phyloP scores from a whole-genome alignment of 2,797 vertebrate genomes.

The Pseudomugil gertrudae region DNA sequence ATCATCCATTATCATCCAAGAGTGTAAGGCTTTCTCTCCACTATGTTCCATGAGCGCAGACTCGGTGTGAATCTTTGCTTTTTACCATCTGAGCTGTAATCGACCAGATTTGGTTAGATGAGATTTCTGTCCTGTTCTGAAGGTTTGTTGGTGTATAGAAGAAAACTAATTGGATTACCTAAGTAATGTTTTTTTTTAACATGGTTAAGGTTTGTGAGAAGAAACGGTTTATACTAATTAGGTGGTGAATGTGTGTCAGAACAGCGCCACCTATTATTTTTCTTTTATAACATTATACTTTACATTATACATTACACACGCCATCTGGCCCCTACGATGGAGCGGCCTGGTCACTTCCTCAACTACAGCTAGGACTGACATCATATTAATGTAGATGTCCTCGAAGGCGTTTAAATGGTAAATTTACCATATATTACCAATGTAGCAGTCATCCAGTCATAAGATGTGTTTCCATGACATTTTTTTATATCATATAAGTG shows the following conservation, averaged over 20 bases:
- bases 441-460: too few species aligned
- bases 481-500: too few species aligned
- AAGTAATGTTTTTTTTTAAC: not conserved
- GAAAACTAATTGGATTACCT: not conserved
- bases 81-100: conserved; percentile 22
- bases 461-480: too few species aligned
- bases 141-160: not conserved
- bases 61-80: conserved; percentile 25
- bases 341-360: not conserved
- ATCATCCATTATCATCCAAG: conserved; percentile 49
- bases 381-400: too few species aligned
- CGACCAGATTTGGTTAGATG: conserved; percentile 34
- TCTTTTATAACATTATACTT: too few species aligned
- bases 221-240: not conserved
- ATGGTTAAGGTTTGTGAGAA: not conserved
- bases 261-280: not conserved
- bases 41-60: conserved; percentile 26
- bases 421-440: too few species aligned
- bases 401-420: too few species aligned
- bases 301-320: too few species aligned
- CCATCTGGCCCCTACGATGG: not conserved
- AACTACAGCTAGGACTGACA: too few species aligned
- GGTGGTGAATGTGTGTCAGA: not conserved
- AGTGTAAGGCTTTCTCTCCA: conserved; percentile 30
- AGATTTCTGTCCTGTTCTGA: conserved; percentile 11